A percentile compares a stretch with the other conserved stretches of the same genome.
Evolutionary conservation across 2,888 invertebrate genomes (phyloP).

Genomic region (Epistrophella euchroma): DNA sequence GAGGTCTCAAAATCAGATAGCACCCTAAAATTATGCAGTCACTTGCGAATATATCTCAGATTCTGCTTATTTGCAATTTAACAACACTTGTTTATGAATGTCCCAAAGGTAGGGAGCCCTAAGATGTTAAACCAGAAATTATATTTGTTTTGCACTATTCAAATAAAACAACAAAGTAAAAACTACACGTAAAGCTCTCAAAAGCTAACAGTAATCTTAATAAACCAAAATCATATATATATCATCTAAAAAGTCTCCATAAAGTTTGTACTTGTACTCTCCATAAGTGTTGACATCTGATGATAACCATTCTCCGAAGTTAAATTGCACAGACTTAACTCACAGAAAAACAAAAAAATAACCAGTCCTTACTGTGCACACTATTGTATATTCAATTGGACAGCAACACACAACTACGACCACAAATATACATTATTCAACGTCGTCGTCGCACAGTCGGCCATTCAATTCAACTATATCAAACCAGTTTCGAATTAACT

Average conservation of each 20-base stretch:
- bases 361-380: conserved; percentile 45
- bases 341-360: conserved; percentile 47
- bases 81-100: too few relatives aligned
- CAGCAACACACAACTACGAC: conserved; percentile 19
- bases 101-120: neutral
- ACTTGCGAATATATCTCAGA: too few relatives aligned
- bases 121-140: neutral
- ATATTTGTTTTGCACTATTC: too few relatives aligned
- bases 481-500: conserved; percentile 84
- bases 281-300: conserved; percentile 69
- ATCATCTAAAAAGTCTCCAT: conserved; percentile 64
- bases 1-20: too few relatives aligned
- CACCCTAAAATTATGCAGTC: too few relatives aligned
- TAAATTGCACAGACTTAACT: conserved; percentile 56
- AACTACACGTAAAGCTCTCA: neutral
- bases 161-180: neutral
- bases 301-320: conserved; percentile 44
- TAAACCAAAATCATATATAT: neutral
- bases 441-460: conserved; percentile 47
- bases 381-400: conserved; percentile 25
- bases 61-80: too few relatives aligned
- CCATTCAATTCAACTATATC: conserved; percentile 61
- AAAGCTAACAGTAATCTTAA: conserved; percentile 39
- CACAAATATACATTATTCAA: conserved; percentile 26
- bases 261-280: conserved; percentile 60